Percentiles rank a stretch among this genome's conserved stretches.
Conservation (phyloP, 2,888 invertebrate genomes). For the Drosophila robusta region DNA sequence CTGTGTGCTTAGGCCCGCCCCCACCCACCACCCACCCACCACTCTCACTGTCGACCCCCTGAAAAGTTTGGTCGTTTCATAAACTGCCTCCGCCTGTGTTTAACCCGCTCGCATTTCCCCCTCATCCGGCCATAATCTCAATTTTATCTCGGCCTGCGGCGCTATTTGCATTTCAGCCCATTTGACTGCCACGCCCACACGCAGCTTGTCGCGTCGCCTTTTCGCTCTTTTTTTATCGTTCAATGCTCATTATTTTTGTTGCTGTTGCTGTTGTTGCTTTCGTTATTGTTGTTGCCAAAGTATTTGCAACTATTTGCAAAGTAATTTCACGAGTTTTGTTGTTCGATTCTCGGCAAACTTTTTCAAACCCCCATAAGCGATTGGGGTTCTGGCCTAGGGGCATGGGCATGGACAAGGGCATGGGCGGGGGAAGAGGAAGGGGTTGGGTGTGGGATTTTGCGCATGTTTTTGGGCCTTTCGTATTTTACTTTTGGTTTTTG, state of each 20-base stretch:
- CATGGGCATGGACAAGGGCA: too few relatives aligned
- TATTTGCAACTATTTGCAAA: slow-evolving; percentile 69
- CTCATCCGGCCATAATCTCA: slow-evolving; percentile 23
- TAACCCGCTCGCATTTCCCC: slow-evolving; percentile 11
- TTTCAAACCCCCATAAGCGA: slow-evolving; percentile 24
- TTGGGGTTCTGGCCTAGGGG: neutral
- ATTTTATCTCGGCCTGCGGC: slow-evolving; percentile 28
- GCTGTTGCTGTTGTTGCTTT: slow-evolving; percentile 27
- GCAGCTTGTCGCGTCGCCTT: slow-evolving; percentile 26
- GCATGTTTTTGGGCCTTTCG: slow-evolving; percentile 16
- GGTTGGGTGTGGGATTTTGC: neutral
- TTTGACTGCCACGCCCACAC: slow-evolving; percentile 34
- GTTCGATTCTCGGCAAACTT: slow-evolving; percentile 59
- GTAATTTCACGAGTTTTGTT: slow-evolving; percentile 72
- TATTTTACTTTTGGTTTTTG: slow-evolving; percentile 37
- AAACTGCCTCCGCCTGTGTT: slow-evolving; percentile 22
- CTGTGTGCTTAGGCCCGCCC: slow-evolving; percentile 7
- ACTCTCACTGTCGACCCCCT: too few relatives aligned
- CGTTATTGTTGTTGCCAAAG: slow-evolving; percentile 25
- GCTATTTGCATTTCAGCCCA: slow-evolving; percentile 44
- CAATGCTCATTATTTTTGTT: slow-evolving; percentile 66
- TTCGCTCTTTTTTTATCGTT: slow-evolving; percentile 55
- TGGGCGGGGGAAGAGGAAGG: too few relatives aligned
- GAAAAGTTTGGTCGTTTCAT: slow-evolving; percentile 33
- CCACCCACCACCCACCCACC: too few relatives aligned